These are phyloP conservation scores for Amaurobius ferox DNA, from an alignment of 2,888 invertebrate genomes.

Conservation along the genomic window DNA sequence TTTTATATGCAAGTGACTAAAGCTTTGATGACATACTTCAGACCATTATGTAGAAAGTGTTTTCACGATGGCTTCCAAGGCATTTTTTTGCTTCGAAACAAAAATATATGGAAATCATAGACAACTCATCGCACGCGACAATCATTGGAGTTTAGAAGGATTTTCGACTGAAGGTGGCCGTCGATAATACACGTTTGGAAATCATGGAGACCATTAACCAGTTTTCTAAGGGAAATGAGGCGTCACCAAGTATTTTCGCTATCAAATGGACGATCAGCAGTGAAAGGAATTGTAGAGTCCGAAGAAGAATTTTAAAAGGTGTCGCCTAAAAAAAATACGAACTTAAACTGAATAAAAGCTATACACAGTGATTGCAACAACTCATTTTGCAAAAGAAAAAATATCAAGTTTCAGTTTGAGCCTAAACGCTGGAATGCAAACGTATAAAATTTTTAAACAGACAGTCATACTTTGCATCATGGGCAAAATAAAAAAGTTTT, in stretches of 20 bases:
- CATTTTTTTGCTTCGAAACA: constrained; percentile 35
- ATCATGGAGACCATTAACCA: constrained; percentile 25
- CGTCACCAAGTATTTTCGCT: constrained; percentile 28
- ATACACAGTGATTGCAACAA: too few relatives aligned
- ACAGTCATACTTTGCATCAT: too few relatives aligned
- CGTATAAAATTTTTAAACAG: too few relatives aligned
- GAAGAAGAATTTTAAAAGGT: background rate
- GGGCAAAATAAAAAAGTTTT: too few relatives aligned
- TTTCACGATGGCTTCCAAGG: background rate
- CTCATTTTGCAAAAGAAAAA: too few relatives aligned
- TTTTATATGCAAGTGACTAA: constrained; percentile 18
- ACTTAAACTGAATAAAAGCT: too few relatives aligned
- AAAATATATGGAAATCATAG: background rate
- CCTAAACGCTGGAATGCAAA: too few relatives aligned
- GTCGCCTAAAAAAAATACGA: background rate
- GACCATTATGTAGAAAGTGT: constrained; percentile 25
- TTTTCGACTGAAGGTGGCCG: constrained; percentile 14
- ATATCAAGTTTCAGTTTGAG: too few relatives aligned
- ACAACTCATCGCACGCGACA: too few relatives aligned
- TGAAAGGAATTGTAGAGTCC: background rate
- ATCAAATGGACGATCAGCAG: background rate
- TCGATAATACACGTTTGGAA: background rate
- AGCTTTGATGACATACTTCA: constrained; percentile 43
- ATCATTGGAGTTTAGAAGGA: constrained; percentile 28
- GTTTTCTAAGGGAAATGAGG: constrained; percentile 48